Percentiles rank a stretch among this genome's conserved stretches.
Evolutionary conservation across 2,888 invertebrate genomes (phyloP).

Genomic region (Pheosia tremula): DNA sequence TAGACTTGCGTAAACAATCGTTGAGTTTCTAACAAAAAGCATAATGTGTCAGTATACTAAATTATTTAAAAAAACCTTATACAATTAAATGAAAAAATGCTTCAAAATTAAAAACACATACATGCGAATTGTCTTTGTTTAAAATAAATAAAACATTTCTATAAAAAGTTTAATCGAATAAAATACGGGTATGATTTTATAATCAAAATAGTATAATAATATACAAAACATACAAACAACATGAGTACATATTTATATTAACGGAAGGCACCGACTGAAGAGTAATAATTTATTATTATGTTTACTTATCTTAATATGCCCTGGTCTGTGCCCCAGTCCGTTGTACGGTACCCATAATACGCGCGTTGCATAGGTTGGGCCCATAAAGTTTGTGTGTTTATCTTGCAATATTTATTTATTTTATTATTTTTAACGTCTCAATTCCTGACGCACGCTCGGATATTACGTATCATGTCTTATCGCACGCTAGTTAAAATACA

Average conservation of each 20-base stretch:
- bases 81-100: not conserved
- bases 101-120: not conserved
- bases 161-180: not conserved
- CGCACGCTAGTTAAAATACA: too few species aligned
- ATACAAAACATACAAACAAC: not conserved
- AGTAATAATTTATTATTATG: too few species aligned
- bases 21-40: slow-evolving; percentile 14
- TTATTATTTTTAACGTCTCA: too few species aligned
- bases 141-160: not conserved
- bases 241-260: not conserved
- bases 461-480: too few species aligned
- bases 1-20: not conserved
- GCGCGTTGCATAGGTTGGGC: too few species aligned
- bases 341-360: too few species aligned
- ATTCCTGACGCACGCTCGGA: too few species aligned
- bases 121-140: not conserved
- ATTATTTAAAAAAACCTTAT: not conserved
- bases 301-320: too few species aligned
- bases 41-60: slow-evolving; percentile 3
- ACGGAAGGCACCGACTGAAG: not conserved
- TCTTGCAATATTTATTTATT: too few species aligned
- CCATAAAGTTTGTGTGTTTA: too few species aligned
- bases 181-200: not conserved
- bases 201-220: not conserved
- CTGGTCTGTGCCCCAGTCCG: too few species aligned